Conservation (phyloP, 64 coral and sea anemone species). For the Orbicella faveolata region DNA sequence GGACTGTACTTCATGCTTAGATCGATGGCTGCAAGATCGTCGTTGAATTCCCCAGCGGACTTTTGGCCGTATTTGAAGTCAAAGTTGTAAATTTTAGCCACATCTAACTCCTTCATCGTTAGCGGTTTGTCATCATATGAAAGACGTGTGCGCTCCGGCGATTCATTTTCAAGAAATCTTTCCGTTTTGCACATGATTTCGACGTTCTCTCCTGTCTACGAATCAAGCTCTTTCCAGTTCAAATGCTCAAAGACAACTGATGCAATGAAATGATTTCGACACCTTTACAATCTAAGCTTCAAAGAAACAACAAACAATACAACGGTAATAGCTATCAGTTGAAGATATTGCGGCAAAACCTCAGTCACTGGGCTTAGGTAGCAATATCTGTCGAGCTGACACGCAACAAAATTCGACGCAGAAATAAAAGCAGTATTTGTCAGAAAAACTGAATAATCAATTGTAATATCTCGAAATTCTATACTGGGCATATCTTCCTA, state of each 20-base stretch:
- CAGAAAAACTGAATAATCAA: too few species aligned
- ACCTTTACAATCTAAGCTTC: background rate
- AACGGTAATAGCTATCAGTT: background rate
- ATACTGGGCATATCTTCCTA: too few species aligned
- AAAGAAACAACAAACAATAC: background rate
- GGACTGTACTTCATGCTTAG: conserved; percentile 35
- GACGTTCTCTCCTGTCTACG: background rate
- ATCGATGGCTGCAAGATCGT: conserved; percentile 10
- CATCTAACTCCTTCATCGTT: conserved; percentile 49
- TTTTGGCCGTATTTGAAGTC: conserved; percentile 70
- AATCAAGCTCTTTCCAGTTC: background rate
- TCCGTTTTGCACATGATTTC: conserved; percentile 11
- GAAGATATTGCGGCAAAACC: background rate
- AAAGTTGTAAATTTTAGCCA: conserved; percentile 56
- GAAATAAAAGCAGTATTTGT: too few species aligned
- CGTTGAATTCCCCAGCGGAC: conserved; percentile 2
- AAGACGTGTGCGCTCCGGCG: background rate
- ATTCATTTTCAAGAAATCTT: background rate
- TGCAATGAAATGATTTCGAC: background rate
- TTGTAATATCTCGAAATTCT: too few species aligned
- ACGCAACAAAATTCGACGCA: too few species aligned
- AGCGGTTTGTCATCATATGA: conserved; percentile 8
- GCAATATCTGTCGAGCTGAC: too few species aligned
- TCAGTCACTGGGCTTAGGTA: background rate
- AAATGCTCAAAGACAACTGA: conserved; percentile 26